A percentile compares a stretch with the other conserved stretches of the same genome.
Conservation (phyloP, 2,113 vertebrate species). For the Zosterops lateralis region DNA sequence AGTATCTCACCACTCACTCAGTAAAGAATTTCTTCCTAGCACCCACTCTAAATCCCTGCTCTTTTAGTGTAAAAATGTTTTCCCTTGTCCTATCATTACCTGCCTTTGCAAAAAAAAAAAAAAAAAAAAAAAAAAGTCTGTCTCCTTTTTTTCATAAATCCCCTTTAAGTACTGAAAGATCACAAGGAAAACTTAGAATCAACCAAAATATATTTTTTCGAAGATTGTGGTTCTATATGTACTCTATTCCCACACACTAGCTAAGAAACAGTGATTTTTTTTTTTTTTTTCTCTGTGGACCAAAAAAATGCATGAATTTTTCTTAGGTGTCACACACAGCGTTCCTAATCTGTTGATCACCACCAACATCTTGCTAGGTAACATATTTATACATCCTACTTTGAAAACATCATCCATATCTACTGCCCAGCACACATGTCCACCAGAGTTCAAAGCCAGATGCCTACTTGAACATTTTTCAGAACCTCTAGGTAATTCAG, state of each 20-base stretch:
- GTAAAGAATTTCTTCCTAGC: neutral
- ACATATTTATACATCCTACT: fast-evolving
- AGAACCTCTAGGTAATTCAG: neutral
- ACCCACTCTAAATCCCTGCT: neutral
- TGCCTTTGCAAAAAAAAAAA: neutral
- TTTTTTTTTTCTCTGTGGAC: neutral
- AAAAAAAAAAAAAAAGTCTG: no score
- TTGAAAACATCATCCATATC: neutral
- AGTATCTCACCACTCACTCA: neutral
- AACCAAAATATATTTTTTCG: neutral
- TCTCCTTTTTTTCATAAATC: neutral
- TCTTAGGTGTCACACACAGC: neutral
- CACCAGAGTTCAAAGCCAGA: neutral
- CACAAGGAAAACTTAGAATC: neutral
- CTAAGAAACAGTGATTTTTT: neutral
- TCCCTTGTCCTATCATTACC: neutral
- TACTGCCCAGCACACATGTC: neutral
- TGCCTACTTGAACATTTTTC: neutral
- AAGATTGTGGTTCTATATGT: neutral
- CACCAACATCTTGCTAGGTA: neutral
- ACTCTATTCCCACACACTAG: neutral
- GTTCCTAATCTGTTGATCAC: neutral
- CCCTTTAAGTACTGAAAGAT: neutral
- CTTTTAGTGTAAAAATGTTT: neutral
- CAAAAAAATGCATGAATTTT: neutral